Percentiles rank a stretch among this genome's conserved stretches.
phyloP scores from a whole-genome alignment of 2,888 invertebrate species.

The Aleiodes leptofemur region DNA sequence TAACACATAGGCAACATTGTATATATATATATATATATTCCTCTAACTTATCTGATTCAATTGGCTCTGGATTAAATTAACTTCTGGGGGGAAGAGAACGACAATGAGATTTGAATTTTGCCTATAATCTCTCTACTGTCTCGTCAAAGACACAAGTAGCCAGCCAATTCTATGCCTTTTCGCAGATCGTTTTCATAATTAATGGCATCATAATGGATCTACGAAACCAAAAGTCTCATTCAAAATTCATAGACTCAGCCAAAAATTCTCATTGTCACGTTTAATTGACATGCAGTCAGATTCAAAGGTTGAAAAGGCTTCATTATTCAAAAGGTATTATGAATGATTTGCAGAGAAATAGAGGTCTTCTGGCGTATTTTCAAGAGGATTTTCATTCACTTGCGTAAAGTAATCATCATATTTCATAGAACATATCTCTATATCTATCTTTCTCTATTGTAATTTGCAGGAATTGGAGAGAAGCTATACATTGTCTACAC shows the following conservation, averaged over 20 bases:
- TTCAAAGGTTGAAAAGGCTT: no score
- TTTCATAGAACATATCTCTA: constrained; percentile 12
- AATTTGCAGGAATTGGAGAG: constrained; percentile 68
- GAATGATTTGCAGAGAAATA: no score
- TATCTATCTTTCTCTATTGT: no score
- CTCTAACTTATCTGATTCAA: constrained; percentile 54
- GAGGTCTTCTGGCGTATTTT: no score
- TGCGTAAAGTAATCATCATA: not conserved
- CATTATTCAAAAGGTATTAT: no score
- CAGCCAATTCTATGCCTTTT: not conserved
- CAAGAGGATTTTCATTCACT: no score
- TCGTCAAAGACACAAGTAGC: not conserved
- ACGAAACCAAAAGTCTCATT: no score
- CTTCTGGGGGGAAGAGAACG: constrained; percentile 55
- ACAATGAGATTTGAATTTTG: constrained; percentile 59
- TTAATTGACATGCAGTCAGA: no score
- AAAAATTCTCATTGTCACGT: no score
- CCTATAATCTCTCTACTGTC: constrained; percentile 45
- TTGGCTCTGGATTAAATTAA: constrained; percentile 68
- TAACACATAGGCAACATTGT: no score
- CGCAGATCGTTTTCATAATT: not conserved
- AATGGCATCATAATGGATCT: no score
- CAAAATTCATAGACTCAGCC: no score
- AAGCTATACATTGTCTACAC: constrained; percentile 69
- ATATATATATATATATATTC: not conserved